phyloP scores from a whole-genome alignment of 2,888 invertebrate genomes.

The Spodoptera picta region DNA sequence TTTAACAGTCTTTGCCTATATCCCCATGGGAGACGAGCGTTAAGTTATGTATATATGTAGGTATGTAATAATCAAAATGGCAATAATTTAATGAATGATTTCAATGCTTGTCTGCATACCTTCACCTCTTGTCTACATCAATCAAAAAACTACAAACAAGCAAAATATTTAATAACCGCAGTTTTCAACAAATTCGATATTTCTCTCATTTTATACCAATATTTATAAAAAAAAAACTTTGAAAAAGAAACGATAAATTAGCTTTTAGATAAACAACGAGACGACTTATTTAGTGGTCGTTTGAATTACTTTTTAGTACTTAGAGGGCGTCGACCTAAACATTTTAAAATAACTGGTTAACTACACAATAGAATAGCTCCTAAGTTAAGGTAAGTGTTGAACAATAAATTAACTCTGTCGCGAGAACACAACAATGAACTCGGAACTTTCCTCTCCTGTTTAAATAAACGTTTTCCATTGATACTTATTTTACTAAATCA shows the following conservation, averaged over 20 bases:
- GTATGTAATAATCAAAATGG: no score
- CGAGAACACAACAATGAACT: slow-evolving; percentile 33
- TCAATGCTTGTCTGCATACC: no score
- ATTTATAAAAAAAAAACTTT: slow-evolving; percentile 20
- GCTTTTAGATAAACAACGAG: slow-evolving; percentile 36
- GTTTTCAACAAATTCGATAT: slow-evolving; percentile 23
- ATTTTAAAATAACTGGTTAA: slow-evolving; percentile 21
- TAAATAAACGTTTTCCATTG: slow-evolving; percentile 21
- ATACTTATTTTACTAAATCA: slow-evolving; percentile 14
- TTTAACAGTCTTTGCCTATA: no score
- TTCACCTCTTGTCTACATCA: slow-evolving; percentile 3
- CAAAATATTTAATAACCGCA: slow-evolving; percentile 5
- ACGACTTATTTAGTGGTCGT: slow-evolving; percentile 31
- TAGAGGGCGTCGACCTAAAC: slow-evolving; percentile 29
- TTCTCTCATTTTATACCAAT: slow-evolving; percentile 24
- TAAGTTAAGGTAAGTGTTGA: slow-evolving; percentile 6
- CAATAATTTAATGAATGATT: no score
- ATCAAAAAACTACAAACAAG: slow-evolving; percentile 21
- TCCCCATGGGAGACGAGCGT: no score
- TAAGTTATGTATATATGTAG: no score
- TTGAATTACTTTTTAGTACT: slow-evolving; percentile 19
- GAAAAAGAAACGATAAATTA: slow-evolving; percentile 40
- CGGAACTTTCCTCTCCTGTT: slow-evolving; percentile 42
- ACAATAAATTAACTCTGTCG: slow-evolving; percentile 40
- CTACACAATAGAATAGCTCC: slow-evolving; percentile 29